Evolutionary conservation across 1,140 invertebrate genomes (phyloP), one percentile per base, ranked within the genome.

Genomic region (Vanessa atalanta): DNA sequence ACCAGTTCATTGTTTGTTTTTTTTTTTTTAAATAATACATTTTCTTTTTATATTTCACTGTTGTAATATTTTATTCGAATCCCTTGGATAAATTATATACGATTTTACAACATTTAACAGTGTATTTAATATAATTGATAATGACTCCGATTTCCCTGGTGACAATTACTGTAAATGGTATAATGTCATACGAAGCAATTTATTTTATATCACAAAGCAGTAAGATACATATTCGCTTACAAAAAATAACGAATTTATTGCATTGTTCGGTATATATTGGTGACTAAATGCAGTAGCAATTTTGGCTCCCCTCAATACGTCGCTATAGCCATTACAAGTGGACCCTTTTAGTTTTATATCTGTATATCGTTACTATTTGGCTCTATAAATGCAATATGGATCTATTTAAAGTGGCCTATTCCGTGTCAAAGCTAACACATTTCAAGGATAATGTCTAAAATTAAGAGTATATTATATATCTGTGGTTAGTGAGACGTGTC

Each of bases 231-330:
- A 61, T 70, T 61, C 43, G 9, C 9, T 57, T 57, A 23, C 16
- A 13, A 20, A 0, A 12, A 12, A 1, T 57, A 11, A 14, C 16
- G 48, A 64, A 23, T 48, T 55, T 65, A 23, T 65, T 23, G 31
- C 48, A 43, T 65, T 11, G 20, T 23, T 8, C 37, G 61, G 53
- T 65, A 64, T 53, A 43, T 43, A 43, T 43, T 43, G 37, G 37
- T 43, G 53, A 20, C 7, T 55, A 71, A 71, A 53, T 71, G 70
- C 70, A 65, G 61, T 65, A 51, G 61, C 70, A 53, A 64, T 71
- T 53, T 48, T 8, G 7, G 31, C 70, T 65, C 61, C 70, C 48
- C 61, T 57, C 47, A 15, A 70, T 63, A 64, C 37, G 31, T 37
- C 31, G 37, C 37, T 14, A 51, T 14, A 51, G 48, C 48, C 5